A percentile compares a stretch with the other conserved stretches of the same genome.
Evolutionary conservation across 2,797 vertebrate species (phyloP).

Genomic region (Helicolenus hilgendorfi): DNA sequence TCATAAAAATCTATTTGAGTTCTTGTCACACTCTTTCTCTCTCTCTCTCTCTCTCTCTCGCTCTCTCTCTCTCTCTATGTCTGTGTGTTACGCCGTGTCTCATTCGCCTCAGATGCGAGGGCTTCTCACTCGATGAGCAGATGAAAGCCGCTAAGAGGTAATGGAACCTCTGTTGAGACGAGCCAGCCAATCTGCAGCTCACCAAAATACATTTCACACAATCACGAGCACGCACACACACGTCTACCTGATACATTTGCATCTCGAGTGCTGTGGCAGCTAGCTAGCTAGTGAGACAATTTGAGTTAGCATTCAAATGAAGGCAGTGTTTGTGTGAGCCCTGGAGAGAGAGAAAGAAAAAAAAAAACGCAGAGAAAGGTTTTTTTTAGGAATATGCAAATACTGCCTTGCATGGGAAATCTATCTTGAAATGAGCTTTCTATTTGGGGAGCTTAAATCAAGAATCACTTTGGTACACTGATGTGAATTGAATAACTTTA

Average conservation of each 20-base stretch:
- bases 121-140: conserved; percentile 74
- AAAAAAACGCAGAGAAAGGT: conserved; percentile 23
- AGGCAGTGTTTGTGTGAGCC: conserved; percentile 91
- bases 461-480: conserved; percentile 87
- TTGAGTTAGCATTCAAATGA: conserved; percentile 87
- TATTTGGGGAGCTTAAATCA: conserved; percentile 94
- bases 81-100: conserved; percentile 19
- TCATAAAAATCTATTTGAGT: conserved; percentile 35
- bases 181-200: conserved; percentile 90
- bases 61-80: background rate
- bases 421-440: conserved; percentile 93
- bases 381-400: conserved; percentile 89
- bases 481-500: conserved; percentile 62
- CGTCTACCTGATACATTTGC: conserved; percentile 67
- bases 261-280: conserved; percentile 83
- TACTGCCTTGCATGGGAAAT: conserved; percentile 92
- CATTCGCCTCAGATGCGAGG: conserved; percentile 52
- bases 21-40: background rate
- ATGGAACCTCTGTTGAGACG: conserved; percentile 91
- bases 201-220: conserved; percentile 89
- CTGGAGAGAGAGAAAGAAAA: conserved; percentile 57
- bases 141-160: conserved; percentile 85
- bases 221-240: background rate
- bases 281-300: conserved; percentile 72
- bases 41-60: background rate